phyloP scores from a whole-genome alignment of 2,797 vertebrate species.

The Fundulus diaphanus region DNA sequence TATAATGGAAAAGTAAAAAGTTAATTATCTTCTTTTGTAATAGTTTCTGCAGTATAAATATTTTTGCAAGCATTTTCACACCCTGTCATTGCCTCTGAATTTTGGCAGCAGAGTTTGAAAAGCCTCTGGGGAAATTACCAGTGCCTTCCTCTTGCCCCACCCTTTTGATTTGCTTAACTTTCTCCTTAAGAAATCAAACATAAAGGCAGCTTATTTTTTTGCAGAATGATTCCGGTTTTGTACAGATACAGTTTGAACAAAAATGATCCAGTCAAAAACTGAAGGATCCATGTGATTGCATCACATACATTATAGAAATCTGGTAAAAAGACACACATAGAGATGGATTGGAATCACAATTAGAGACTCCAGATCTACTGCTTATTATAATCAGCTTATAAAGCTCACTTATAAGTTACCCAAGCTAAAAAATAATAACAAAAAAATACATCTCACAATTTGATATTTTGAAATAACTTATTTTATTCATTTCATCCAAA shows the following conservation, averaged over 20 bases:
- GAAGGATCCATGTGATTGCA: constrained; percentile 10
- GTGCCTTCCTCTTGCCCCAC: constrained; percentile 31
- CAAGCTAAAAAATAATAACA: neutral
- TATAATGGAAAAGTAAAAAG: neutral
- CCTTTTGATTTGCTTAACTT: constrained; percentile 14
- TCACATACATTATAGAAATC: neutral
- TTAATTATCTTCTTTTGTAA: neutral
- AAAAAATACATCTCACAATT: neutral
- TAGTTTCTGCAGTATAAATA: neutral
- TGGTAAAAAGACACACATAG: neutral
- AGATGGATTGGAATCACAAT: neutral
- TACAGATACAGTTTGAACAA: neutral
- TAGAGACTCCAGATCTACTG: neutral
- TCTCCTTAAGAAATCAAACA: neutral
- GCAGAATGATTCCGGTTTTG: neutral
- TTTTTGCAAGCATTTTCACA: neutral
- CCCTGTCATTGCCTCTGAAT: constrained; percentile 5
- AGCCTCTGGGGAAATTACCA: constrained; percentile 8
- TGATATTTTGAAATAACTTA: neutral
- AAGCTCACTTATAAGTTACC: constrained; percentile 17
- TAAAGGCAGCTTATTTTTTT: neutral
- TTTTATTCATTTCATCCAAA: constrained; percentile 28
- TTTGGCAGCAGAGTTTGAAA: constrained; percentile 23
- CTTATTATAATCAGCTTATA: neutral
- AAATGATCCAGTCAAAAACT: neutral